Evolutionary conservation across 2,113 vertebrate genomes (phyloP).

Genomic region (Danio rerio): DNA sequence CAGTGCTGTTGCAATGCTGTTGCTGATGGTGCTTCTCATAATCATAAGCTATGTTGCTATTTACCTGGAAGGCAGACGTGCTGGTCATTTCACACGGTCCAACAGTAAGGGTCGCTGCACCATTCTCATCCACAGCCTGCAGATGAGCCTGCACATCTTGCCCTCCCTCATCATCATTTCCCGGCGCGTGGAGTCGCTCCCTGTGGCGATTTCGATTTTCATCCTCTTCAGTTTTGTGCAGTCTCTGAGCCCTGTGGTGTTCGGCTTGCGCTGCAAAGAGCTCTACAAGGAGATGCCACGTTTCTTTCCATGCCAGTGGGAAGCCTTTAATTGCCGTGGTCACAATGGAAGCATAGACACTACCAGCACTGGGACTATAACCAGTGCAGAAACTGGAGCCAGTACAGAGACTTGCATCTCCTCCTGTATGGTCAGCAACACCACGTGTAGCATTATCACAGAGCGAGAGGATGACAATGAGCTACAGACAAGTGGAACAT

Average conservation of each 20-base stretch:
- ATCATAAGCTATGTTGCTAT: conserved; percentile 67
- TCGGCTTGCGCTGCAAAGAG: conserved; percentile 70
- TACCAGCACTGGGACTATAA: not conserved
- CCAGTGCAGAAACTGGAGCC: not conserved
- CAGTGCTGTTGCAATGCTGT: conserved; percentile 61
- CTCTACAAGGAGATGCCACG: conserved; percentile 59
- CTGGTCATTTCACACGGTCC: conserved; percentile 71
- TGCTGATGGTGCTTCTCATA: conserved; percentile 58
- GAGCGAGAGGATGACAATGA: not conserved
- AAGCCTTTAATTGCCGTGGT: no score
- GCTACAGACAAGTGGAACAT: not conserved
- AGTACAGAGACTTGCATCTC: not conserved
- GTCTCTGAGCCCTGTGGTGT: conserved; percentile 74
- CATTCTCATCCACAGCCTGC: conserved; percentile 67
- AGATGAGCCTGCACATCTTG: conserved; percentile 72
- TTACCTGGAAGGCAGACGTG: conserved; percentile 64
- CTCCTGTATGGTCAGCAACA: not conserved
- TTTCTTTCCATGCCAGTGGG: not conserved
- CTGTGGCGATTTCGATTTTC: conserved; percentile 64
- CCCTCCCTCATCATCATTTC: conserved; percentile 64
- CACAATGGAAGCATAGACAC: not conserved
- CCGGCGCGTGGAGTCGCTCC: conserved; percentile 57
- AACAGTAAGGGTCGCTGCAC: conserved; percentile 68
- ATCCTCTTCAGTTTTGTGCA: conserved; percentile 70
- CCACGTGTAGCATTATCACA: not conserved